phyloP scores from a whole-genome alignment of 2,888 invertebrate genomes.

The Allacma fusca region DNA sequence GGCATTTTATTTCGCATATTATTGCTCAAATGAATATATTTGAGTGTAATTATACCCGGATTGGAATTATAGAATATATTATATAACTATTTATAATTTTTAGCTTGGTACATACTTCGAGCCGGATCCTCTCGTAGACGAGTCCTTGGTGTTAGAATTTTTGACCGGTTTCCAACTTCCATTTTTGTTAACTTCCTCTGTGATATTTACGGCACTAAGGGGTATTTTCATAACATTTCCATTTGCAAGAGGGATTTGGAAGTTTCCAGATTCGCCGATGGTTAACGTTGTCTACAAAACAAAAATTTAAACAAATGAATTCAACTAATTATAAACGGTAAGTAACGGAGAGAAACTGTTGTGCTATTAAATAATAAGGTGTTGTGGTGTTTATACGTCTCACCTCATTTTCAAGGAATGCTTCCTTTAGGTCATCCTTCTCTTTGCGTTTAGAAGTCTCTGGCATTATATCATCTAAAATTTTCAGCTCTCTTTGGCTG shows the following conservation, averaged over 20 bases:
- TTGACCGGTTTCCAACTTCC: constrained; percentile 94
- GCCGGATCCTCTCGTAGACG: constrained; percentile 62
- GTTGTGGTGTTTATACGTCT: too few species aligned
- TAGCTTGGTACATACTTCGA: constrained; percentile 5
- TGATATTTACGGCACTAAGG: constrained; percentile 83
- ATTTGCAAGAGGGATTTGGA: constrained; percentile 87
- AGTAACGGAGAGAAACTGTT: not conserved
- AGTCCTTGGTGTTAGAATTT: constrained; percentile 65
- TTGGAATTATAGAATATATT: too few species aligned
- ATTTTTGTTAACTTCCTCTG: constrained; percentile 91
- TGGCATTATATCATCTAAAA: constrained; percentile 97
- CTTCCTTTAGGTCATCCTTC: constrained; percentile 73
- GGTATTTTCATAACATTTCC: constrained; percentile 91
- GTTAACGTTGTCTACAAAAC: constrained; percentile 43
- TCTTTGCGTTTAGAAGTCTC: constrained; percentile 84
- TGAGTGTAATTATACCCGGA: too few species aligned
- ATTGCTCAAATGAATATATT: too few species aligned
- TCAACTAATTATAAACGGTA: too few species aligned
- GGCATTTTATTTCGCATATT: too few species aligned
- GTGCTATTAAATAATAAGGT: too few species aligned
- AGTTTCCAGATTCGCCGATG: constrained; percentile 68
- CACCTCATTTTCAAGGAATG: constrained; percentile 68
- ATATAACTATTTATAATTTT: not conserved
- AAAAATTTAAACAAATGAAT: not conserved
- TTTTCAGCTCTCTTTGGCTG: constrained; percentile 91